These are phyloP conservation scores for Prosapia bicincta DNA, from an alignment of 2,888 invertebrate species.

Conservation along the genomic window DNA sequence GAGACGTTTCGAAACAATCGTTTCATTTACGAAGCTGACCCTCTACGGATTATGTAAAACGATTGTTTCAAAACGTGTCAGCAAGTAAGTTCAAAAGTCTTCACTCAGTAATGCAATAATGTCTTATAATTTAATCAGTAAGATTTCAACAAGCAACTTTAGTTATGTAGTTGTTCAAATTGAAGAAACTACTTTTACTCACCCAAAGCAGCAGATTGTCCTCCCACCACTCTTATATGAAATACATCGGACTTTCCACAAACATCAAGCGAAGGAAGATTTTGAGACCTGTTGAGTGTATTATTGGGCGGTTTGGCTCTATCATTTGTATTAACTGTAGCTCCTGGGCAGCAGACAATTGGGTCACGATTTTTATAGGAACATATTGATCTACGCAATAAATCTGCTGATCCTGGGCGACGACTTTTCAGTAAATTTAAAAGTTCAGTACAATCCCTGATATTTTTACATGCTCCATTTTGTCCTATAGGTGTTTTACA, in stretches of 20 bases:
- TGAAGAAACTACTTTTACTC: neutral
- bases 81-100: too few relatives aligned
- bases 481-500: slow-evolving; percentile 53
- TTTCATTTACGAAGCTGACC: too few relatives aligned
- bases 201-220: slow-evolving; percentile 4
- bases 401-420: slow-evolving; percentile 49
- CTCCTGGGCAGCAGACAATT: slow-evolving; percentile 57
- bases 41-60: too few relatives aligned
- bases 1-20: too few relatives aligned
- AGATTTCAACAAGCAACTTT: neutral
- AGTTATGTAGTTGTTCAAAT: neutral
- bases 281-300: neutral
- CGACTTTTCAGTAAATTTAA: slow-evolving; percentile 48
- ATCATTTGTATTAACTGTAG: neutral
- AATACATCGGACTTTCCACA: neutral
- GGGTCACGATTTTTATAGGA: slow-evolving; percentile 55
- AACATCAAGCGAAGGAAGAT: neutral
- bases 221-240: slow-evolving; percentile 5
- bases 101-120: too few relatives aligned
- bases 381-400: slow-evolving; percentile 64
- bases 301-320: neutral
- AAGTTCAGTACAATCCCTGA: slow-evolving; percentile 53
- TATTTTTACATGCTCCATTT: slow-evolving; percentile 53
- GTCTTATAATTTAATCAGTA: too few relatives aligned
- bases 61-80: too few relatives aligned